phyloP scores from a whole-genome alignment of 2,888 invertebrate genomes.

The Tanypteryx hageni region DNA sequence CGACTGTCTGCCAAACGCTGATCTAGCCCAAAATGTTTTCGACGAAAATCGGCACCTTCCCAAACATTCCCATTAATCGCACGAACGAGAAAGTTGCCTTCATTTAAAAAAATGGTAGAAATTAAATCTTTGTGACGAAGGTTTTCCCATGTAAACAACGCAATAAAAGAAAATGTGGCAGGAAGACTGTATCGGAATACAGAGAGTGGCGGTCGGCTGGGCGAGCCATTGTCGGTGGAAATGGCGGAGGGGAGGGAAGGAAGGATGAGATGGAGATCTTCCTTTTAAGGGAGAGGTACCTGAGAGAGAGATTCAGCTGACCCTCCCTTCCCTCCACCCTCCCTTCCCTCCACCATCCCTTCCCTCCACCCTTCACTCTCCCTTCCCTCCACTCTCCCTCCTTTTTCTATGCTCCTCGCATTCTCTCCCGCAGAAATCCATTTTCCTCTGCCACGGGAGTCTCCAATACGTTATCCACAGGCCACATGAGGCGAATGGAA shows the following conservation, averaged over 20 bases:
- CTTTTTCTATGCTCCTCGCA: background rate
- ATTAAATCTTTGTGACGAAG: background rate
- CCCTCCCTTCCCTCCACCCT: background rate
- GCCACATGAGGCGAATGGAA: too few relatives aligned
- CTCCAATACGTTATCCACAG: background rate
- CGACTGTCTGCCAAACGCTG: too few relatives aligned
- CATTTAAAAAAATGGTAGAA: background rate
- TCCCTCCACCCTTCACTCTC: too few relatives aligned
- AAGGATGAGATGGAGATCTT: background rate
- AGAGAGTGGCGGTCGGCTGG: background rate
- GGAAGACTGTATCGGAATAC: conserved; percentile 32
- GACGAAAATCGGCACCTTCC: background rate
- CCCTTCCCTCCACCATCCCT: too few relatives aligned
- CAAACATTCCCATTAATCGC: background rate
- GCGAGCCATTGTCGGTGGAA: background rate
- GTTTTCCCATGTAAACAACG: background rate
- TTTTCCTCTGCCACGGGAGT: background rate
- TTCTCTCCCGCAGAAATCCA: background rate
- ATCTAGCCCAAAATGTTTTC: background rate
- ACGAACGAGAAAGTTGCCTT: background rate
- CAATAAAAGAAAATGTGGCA: conserved; percentile 38
- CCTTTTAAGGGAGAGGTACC: conserved; percentile 21
- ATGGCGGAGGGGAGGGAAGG: background rate
- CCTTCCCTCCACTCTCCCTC: background rate
- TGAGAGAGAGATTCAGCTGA: background rate